Evolutionary conservation across 2,113 vertebrate genomes (phyloP).

Genomic region (Xyliphius kryptos): DNA sequence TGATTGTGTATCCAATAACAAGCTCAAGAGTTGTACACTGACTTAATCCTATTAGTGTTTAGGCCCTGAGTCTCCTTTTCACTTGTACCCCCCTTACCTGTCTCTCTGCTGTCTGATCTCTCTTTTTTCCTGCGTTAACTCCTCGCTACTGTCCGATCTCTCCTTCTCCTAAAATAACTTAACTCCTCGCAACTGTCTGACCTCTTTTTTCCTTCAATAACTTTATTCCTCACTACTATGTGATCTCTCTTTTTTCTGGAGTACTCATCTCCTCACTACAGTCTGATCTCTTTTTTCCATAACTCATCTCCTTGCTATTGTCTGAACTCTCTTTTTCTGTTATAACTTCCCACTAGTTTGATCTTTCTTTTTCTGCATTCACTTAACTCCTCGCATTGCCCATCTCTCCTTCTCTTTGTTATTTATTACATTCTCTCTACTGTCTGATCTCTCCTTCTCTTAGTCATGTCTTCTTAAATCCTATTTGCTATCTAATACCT

Average conservation of each 20-base stretch:
- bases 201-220: not conserved
- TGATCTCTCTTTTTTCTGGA: not conserved
- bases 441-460: conserved; percentile 34
- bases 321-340: conserved; percentile 3
- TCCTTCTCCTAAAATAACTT: not conserved
- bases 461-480: not conserved
- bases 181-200: not conserved
- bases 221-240: not conserved
- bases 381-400: too few relatives aligned
- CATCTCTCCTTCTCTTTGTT: not conserved
- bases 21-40: too few relatives aligned
- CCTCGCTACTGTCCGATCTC: not conserved
- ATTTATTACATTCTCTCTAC: not conserved
- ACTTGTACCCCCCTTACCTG: too few relatives aligned
- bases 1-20: too few relatives aligned
- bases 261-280: not conserved
- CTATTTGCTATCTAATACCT: not conserved
- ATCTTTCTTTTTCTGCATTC: too few relatives aligned
- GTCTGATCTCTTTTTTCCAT: conserved; percentile 13
- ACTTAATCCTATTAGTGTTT: too few relatives aligned
- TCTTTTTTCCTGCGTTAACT: not conserved
- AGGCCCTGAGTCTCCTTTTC: too few relatives aligned
- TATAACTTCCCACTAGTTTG: not conserved
- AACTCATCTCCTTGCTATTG: not conserved
- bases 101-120: not conserved